A percentile compares a stretch with the other conserved stretches of the same genome.
Evolutionary conservation across 2,888 invertebrate species (phyloP).

Genomic region (Eilema sororculum): DNA sequence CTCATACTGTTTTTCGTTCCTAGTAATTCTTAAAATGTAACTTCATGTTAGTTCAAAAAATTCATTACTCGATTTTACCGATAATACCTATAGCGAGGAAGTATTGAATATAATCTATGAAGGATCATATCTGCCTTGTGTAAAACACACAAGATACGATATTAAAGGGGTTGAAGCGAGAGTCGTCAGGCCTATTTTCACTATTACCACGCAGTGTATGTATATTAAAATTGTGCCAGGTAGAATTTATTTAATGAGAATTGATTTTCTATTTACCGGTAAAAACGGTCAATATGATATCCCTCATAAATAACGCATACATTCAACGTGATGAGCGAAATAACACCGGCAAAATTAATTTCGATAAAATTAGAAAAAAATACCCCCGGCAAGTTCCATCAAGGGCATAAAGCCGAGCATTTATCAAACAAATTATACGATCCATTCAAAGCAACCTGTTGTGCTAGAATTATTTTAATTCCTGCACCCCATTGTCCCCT

Average conservation of each 20-base stretch:
- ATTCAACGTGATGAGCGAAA: neutral
- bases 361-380: conserved; percentile 6
- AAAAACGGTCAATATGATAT: neutral
- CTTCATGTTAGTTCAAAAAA: no score
- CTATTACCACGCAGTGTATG: neutral
- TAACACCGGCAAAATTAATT: neutral
- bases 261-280: neutral
- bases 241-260: no score
- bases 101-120: conserved; percentile 10
- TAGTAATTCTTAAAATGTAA: no score
- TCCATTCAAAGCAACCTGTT: conserved; percentile 45
- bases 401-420: conserved; percentile 22
- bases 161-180: neutral
- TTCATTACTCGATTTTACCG: neutral
- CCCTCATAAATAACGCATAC: neutral
- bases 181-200: neutral
- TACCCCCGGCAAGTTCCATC: neutral
- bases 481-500: conserved; percentile 36
- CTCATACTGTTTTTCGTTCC: neutral
- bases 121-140: neutral
- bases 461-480: conserved; percentile 50
- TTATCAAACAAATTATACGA: conserved; percentile 47
- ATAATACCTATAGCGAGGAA: no score
- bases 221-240: neutral
- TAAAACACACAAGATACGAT: neutral